Percentiles rank a stretch among this genome's conserved stretches.
Evolutionary conservation across 2,888 invertebrate species (phyloP).

Genomic region (Drosophila austrosaltans): DNA sequence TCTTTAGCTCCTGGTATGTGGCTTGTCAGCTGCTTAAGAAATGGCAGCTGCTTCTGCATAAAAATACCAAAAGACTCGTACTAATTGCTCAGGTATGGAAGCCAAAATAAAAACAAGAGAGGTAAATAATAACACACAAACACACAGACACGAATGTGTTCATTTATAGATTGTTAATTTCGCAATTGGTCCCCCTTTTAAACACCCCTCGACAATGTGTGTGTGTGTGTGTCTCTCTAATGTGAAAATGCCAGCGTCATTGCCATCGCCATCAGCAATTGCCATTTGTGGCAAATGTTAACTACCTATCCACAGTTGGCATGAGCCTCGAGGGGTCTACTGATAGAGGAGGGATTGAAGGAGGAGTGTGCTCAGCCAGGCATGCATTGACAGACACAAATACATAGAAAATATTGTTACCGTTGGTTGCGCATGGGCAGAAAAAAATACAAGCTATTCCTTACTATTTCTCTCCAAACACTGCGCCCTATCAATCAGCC

Average conservation of each 20-base stretch:
- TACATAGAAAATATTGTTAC: slow-evolving; percentile 29
- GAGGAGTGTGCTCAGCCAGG: slow-evolving; percentile 13
- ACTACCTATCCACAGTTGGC: slow-evolving; percentile 36
- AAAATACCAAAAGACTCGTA: slow-evolving; percentile 49
- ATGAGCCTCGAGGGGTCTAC: slow-evolving; percentile 12
- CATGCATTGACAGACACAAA: slow-evolving; percentile 13
- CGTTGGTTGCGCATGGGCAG: slow-evolving; percentile 27
- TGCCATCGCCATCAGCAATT: slow-evolving; percentile 47
- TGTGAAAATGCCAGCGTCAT: slow-evolving; percentile 64
- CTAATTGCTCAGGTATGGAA: slow-evolving; percentile 73
- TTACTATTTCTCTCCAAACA: slow-evolving; percentile 1
- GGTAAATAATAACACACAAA: slow-evolving; percentile 50
- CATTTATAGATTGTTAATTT: slow-evolving; percentile 56
- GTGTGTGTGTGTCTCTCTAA: slow-evolving; percentile 55
- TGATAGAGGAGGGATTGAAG: slow-evolving; percentile 9
- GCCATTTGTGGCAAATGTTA: slow-evolving; percentile 74
- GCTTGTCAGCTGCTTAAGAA: slow-evolving; percentile 44
- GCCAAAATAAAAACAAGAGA: slow-evolving; percentile 51
- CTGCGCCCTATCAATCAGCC: slow-evolving; percentile 59
- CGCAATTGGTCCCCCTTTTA: slow-evolving; percentile 58
- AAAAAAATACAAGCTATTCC: not conserved
- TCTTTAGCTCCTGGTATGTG: slow-evolving; percentile 38
- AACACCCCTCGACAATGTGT: slow-evolving; percentile 36
- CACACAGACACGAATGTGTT: slow-evolving; percentile 11
- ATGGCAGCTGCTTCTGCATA: slow-evolving; percentile 53